phyloP scores from a whole-genome alignment of 2,888 invertebrate genomes.

The Caenorhabditis japonica region DNA sequence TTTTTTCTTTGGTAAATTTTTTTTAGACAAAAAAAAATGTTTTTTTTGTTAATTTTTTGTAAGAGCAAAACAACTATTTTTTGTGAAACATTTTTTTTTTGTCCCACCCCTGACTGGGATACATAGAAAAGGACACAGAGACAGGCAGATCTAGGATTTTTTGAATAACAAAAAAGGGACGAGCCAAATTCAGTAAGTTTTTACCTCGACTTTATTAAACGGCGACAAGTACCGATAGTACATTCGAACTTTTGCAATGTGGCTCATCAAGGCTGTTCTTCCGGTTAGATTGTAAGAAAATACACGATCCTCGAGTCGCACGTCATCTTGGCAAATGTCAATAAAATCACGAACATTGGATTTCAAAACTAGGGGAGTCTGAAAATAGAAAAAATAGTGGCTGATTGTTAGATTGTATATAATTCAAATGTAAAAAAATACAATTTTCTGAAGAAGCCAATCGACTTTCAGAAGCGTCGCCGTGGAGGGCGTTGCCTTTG shows the following conservation, averaged over 20 bases:
- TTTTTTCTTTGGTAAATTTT: no score
- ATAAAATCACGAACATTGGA: constrained; percentile 61
- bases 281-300: constrained; percentile 64
- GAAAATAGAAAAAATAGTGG: constrained; percentile 8
- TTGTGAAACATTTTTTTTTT: no score
- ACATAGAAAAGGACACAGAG: no score
- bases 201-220: constrained; percentile 71
- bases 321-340: constrained; percentile 58
- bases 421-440: constrained; percentile 5
- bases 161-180: background rate
- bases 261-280: constrained; percentile 52
- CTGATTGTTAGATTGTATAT: background rate
- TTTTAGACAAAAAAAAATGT: no score
- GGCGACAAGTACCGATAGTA: constrained; percentile 73
- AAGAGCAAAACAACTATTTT: no score
- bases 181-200: background rate
- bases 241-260: constrained; percentile 70
- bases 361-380: constrained; percentile 66
- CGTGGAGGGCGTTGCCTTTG: constrained; percentile 47
- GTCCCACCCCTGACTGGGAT: no score
- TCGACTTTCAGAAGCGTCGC: constrained; percentile 63
- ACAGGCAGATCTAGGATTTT: no score
- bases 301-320: constrained; percentile 66
- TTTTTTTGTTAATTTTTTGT: no score
- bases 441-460: constrained; percentile 66